Percentiles rank a stretch among this genome's conserved stretches.
phyloP scores from a whole-genome alignment of 1,140 invertebrate genomes.

The Spodoptera frugiperda region DNA sequence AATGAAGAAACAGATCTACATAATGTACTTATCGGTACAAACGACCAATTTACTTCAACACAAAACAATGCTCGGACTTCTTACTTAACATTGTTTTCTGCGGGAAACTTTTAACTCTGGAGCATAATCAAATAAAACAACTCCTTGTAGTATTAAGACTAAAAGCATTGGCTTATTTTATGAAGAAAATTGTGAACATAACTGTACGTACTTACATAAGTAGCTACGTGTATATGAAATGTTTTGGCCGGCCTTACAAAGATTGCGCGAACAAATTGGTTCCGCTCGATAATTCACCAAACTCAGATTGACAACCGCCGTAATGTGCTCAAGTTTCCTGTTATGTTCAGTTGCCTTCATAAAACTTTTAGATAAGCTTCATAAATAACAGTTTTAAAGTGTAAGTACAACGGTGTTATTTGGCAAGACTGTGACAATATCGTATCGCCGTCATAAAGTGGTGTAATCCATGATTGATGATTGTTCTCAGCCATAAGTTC shows the following conservation, averaged over 20 bases:
- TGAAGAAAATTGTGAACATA: not conserved
- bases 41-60: constrained; percentile 11
- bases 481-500: constrained; percentile 15
- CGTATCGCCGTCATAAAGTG: constrained; percentile 19
- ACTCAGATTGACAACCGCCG: constrained; percentile 25
- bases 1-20: constrained; percentile 2
- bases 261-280: constrained; percentile 23
- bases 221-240: not conserved
- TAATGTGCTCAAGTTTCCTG: constrained; percentile 22
- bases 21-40: not conserved
- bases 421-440: constrained; percentile 33
- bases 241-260: not conserved
- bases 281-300: constrained; percentile 25
- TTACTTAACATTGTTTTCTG: constrained; percentile 15
- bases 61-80: constrained; percentile 26
- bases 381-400: constrained; percentile 31
- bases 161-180: constrained; percentile 20
- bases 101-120: constrained; percentile 21
- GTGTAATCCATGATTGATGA: constrained; percentile 37
- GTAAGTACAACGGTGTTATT: constrained; percentile 14
- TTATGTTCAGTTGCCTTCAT: not conserved
- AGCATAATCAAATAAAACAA: constrained; percentile 31
- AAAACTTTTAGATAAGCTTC: constrained; percentile 11
- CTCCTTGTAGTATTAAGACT: constrained; percentile 8
- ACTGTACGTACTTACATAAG: not conserved